phyloP scores from a whole-genome alignment of 2,888 invertebrate genomes.

The Cephus spinipes region DNA sequence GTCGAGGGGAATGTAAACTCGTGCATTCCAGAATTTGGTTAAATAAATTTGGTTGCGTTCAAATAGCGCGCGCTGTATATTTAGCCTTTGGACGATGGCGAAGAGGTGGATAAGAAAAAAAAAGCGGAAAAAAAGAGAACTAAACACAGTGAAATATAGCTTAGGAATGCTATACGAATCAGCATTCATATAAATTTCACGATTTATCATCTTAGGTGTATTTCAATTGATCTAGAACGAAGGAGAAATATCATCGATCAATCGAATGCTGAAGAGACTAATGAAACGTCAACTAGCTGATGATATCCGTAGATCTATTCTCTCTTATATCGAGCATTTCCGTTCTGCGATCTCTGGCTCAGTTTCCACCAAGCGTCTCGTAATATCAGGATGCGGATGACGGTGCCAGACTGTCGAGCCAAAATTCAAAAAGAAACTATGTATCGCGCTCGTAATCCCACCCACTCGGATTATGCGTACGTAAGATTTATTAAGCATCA shows the following conservation, averaged over 20 bases:
- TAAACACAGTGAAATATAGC: constrained; percentile 4
- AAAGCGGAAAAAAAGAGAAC: background rate
- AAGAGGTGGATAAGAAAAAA: background rate
- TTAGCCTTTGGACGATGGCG: background rate
- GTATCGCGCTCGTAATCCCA: constrained; percentile 16
- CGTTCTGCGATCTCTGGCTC: background rate
- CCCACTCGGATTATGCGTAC: constrained; percentile 25
- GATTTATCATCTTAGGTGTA: background rate
- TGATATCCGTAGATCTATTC: background rate
- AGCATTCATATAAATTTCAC: constrained; percentile 4
- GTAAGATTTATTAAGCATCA: background rate
- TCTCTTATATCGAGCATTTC: background rate
- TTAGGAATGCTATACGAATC: constrained; percentile 13
- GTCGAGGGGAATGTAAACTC: background rate
- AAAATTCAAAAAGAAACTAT: background rate
- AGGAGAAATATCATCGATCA: background rate
- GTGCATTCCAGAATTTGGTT: constrained; percentile 12
- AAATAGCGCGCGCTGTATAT: background rate
- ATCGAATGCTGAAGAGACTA: background rate
- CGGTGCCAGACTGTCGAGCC: constrained; percentile 3
- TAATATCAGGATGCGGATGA: background rate
- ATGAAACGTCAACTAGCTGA: background rate
- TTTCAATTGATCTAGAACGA: background rate
- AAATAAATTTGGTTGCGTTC: constrained; percentile 13
- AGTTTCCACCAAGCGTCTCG: background rate